These are phyloP conservation scores for Echinometra lucunter DNA, from an alignment of 53 echinoderm and acorn worm species.

Conservation along the genomic window DNA sequence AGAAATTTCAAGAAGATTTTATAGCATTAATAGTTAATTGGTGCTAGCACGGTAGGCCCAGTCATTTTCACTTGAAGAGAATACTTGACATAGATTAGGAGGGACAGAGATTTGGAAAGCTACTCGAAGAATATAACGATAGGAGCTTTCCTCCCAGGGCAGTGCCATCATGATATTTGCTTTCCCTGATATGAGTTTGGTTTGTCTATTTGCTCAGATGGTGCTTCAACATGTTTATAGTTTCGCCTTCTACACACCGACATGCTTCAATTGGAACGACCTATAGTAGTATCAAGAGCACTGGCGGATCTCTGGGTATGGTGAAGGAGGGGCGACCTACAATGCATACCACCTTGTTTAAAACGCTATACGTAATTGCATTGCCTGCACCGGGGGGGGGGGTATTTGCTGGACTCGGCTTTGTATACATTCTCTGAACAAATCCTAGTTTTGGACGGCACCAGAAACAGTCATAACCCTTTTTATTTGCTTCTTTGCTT, in stretches of 20 bases:
- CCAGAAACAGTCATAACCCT: neutral
- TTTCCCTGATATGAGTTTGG: constrained; percentile 42
- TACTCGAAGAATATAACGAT: neutral
- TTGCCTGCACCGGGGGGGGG: too few species aligned
- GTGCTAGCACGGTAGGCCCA: neutral
- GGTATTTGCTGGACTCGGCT: too few species aligned
- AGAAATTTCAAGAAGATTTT: too few species aligned
- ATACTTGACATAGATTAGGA: neutral
- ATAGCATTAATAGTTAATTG: too few species aligned
- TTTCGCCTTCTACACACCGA: constrained; percentile 30
- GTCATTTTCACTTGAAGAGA: neutral
- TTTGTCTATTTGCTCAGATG: constrained; percentile 53
- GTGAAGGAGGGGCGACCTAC: neutral
- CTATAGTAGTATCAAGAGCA: neutral
- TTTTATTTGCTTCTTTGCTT: too few species aligned
- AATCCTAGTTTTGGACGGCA: neutral
- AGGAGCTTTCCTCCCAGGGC: neutral
- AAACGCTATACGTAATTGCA: too few species aligned
- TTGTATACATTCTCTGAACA: too few species aligned
- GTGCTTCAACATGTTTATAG: constrained; percentile 41
- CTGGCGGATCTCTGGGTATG: neutral
- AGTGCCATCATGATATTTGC: constrained; percentile 17
- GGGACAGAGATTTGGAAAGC: neutral
- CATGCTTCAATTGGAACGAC: constrained; percentile 14
- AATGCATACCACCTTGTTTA: too few species aligned